Conservation (phyloP, 2,113 vertebrate species). For the Onychorhynchus coronatus region DNA sequence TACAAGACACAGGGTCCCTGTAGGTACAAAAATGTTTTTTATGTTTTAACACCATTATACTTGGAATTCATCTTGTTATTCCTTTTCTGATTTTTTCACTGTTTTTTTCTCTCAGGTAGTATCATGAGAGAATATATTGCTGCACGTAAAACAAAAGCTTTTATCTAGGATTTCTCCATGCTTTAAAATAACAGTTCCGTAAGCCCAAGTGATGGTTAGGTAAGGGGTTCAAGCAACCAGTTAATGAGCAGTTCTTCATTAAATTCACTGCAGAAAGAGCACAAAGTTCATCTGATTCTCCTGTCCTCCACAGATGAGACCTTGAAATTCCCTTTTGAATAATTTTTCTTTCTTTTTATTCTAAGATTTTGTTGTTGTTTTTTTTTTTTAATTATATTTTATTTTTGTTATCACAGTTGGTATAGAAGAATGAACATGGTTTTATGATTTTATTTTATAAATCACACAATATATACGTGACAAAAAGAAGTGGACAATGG, state of each 20-base stretch:
- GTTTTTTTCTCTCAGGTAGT: not conserved
- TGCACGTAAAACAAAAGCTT: slow-evolving; percentile 34
- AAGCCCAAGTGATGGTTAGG: not conserved
- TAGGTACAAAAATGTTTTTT: not conserved
- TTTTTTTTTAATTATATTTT: not conserved
- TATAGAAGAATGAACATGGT: not conserved
- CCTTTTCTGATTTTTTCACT: not conserved
- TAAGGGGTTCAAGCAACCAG: not conserved
- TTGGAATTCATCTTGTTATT: not conserved
- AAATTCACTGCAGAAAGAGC: not conserved
- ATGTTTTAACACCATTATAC: not conserved
- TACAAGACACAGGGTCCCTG: not conserved
- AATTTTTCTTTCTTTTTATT: not conserved
- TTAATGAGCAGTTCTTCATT: slow-evolving; percentile 16
- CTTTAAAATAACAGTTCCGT: not conserved
- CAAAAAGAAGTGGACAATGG: not conserved
- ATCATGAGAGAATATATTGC: not conserved
- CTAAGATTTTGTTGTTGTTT: too few species aligned
- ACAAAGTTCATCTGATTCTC: not conserved
- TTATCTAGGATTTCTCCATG: not conserved
- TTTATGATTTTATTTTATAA: not conserved
- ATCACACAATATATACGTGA: not conserved
- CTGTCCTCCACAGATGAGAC: not conserved
- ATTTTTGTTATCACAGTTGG: not conserved
- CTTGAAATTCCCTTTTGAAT: not conserved